Conservation (phyloP, 2,888 invertebrate species). For the Globia sparganii region DNA sequence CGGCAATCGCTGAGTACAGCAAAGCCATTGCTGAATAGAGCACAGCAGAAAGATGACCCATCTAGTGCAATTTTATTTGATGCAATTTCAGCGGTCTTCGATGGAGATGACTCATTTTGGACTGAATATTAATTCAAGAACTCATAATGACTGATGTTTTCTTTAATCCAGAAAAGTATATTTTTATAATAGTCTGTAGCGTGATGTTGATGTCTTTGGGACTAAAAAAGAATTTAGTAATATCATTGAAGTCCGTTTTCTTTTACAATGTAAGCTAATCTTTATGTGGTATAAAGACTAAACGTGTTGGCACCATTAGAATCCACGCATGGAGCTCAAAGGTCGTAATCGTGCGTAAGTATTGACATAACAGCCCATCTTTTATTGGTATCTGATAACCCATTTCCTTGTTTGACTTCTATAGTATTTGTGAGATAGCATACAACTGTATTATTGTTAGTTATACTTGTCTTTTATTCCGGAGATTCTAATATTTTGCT, state of each 20-base stretch:
- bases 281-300: conserved; percentile 24
- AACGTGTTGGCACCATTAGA: conserved; percentile 47
- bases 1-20: not conserved
- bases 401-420: conserved; percentile 52
- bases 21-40: not conserved
- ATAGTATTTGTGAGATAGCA: conserved; percentile 43
- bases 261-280: conserved; percentile 22
- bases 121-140: not conserved
- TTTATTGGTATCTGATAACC: conserved; percentile 64
- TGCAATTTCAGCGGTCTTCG: not conserved
- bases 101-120: not conserved
- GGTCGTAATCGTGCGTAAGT: conserved; percentile 58
- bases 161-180: not conserved
- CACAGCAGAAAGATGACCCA: not conserved
- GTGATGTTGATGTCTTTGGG: conserved; percentile 1
- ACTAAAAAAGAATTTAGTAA: not conserved
- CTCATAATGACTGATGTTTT: not conserved
- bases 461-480: conserved; percentile 2
- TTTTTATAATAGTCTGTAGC: not conserved
- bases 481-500: not conserved
- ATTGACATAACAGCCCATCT: conserved; percentile 62
- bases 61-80: not conserved
- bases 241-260: conserved; percentile 1
- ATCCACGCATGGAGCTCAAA: conserved; percentile 53
- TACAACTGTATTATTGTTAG: conserved; percentile 6